Evolutionary conservation across 2,888 invertebrate species (phyloP).

Genomic region (Celastrina argiolus): DNA sequence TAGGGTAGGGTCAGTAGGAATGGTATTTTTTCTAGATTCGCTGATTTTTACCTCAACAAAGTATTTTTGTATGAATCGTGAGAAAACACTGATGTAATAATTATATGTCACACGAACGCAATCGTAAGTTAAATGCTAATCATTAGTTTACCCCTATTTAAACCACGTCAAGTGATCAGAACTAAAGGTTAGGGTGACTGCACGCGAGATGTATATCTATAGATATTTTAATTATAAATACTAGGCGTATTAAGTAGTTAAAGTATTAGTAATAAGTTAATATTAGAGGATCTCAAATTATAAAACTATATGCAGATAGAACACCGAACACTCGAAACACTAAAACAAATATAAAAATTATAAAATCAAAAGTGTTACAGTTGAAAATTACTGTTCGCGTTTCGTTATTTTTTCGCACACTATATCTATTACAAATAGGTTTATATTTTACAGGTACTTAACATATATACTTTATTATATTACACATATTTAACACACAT

Average conservation of each 20-base stretch:
- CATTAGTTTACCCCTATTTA: constrained; percentile 16
- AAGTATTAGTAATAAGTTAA: neutral
- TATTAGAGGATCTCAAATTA: neutral
- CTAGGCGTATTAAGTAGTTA: neutral
- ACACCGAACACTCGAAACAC: no score
- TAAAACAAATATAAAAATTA: no score
- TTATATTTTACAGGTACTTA: no score
- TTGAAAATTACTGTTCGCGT: no score
- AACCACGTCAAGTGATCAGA: constrained; percentile 12
- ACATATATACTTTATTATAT: no score
- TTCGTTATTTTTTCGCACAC: no score
- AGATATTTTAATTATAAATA: constrained; percentile 10
- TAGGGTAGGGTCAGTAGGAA: no score
- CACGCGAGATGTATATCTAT: constrained; percentile 13
- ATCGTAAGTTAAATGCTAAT: neutral
- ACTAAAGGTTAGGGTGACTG: neutral
- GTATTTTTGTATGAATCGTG: neutral
- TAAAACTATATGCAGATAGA: no score
- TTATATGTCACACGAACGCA: constrained; percentile 19
- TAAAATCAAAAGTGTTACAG: no score
- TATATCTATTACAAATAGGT: no score
- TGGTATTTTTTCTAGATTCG: neutral
- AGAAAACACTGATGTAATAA: constrained; percentile 15
- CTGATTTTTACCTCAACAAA: constrained; percentile 35
- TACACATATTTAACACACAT: no score